Conservation (phyloP, 2,888 invertebrate genomes). For the Myopa testacea region DNA sequence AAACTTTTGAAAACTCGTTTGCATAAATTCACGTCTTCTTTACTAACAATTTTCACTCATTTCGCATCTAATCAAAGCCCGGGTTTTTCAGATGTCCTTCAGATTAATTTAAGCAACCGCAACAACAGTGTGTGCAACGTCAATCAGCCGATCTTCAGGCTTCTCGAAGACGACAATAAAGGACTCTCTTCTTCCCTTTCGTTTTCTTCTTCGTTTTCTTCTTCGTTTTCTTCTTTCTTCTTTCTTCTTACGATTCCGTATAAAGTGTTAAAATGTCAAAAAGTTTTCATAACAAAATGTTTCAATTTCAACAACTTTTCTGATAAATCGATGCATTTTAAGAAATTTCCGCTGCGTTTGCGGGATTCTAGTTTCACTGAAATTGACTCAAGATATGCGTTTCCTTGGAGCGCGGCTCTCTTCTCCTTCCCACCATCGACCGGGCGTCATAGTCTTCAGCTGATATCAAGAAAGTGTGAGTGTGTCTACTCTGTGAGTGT, state of each 20-base stretch:
- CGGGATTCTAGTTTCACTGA: background rate
- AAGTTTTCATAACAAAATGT: background rate
- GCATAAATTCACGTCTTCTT: too few relatives aligned
- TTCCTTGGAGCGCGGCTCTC: background rate
- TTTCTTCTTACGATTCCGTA: background rate
- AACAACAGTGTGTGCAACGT: too few relatives aligned
- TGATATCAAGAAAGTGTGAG: background rate
- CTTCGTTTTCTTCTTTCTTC: too few relatives aligned
- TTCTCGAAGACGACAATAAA: too few relatives aligned
- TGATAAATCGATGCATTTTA: background rate
- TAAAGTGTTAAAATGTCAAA: background rate
- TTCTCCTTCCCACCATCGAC: background rate
- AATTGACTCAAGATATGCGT: background rate
- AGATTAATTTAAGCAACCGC: too few relatives aligned
- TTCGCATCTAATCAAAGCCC: too few relatives aligned
- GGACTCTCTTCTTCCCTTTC: too few relatives aligned
- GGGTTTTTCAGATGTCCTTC: too few relatives aligned
- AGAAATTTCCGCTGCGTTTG: conserved; percentile 4
- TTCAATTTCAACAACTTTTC: conserved; percentile 11
- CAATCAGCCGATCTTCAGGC: too few relatives aligned
- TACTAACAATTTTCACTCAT: too few relatives aligned
- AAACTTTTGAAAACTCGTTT: too few relatives aligned
- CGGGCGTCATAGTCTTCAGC: background rate
- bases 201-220: too few relatives aligned
- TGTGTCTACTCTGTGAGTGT: background rate